A percentile compares a stretch with the other conserved stretches of the same genome.
Evolutionary conservation across 2,113 vertebrate genomes (phyloP).

Genomic region (Chrysemys picta): DNA sequence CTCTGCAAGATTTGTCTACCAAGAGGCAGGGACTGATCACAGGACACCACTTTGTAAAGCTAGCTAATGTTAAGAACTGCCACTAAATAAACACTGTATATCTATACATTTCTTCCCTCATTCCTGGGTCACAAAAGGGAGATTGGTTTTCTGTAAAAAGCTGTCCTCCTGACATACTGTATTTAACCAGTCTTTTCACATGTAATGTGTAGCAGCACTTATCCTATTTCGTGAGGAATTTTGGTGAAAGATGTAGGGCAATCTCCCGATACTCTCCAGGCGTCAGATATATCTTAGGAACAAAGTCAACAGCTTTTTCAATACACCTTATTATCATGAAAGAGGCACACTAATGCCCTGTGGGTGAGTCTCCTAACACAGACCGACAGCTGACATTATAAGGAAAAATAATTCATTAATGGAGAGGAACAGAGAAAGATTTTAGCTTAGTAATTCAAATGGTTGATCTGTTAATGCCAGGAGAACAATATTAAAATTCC

Average conservation of each 20-base stretch:
- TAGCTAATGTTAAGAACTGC: not conserved
- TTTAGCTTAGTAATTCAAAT: not conserved
- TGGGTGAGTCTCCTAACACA: not conserved
- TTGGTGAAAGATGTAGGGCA: not conserved
- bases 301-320: not conserved
- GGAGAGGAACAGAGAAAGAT: not conserved
- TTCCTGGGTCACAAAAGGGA: not conserved
- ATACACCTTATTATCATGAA: not conserved
- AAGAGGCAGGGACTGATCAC: not conserved
- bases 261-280: not conserved
- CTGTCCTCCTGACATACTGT: not conserved
- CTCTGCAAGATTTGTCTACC: not conserved
- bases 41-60: not conserved
- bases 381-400: not conserved
- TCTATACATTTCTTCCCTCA: not conserved
- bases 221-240: not conserved
- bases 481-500: not conserved
- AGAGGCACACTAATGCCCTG: not conserved
- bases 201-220: not conserved
- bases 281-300: not conserved
- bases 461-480: too few relatives aligned
- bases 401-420: not conserved
- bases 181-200: not conserved
- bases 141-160: not conserved
- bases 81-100: not conserved